Percentiles rank a stretch among this genome's conserved stretches.
These are phyloP conservation scores for Mobula hypostoma DNA, from an alignment of 2,113 vertebrate species.

Conservation along the genomic window DNA sequence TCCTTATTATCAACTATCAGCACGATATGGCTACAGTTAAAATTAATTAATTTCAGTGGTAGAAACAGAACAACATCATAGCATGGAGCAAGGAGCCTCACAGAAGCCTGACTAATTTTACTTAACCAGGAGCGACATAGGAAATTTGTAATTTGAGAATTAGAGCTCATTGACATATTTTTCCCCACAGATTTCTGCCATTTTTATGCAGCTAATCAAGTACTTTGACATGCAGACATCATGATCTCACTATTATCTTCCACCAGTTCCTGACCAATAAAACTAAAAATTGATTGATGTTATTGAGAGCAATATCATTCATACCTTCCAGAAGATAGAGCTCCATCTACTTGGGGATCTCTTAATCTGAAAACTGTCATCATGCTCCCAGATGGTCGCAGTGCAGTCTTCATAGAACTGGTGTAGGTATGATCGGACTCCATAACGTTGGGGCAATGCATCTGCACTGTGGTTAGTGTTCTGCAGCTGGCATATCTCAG, in stretches of 20 bases:
- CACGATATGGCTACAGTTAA: background rate
- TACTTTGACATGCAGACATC: too few species aligned
- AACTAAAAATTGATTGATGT: background rate
- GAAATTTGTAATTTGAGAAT: background rate
- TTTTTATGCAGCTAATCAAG: background rate
- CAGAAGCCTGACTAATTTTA: background rate
- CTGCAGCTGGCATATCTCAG: conserved; percentile 74
- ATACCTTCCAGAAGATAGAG: conserved; percentile 96
- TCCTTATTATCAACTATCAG: background rate
- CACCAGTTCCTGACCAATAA: background rate
- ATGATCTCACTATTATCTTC: background rate
- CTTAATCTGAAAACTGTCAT: conserved; percentile 98
- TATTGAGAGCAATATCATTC: background rate
- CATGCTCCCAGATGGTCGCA: conserved; percentile 94
- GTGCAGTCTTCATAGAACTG: conserved; percentile 98
- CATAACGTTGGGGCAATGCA: conserved; percentile 75
- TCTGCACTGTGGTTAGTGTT: conserved; percentile 56
- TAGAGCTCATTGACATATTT: background rate
- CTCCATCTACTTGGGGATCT: conserved; percentile 92
- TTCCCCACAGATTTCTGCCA: background rate
- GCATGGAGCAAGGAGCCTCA: background rate
- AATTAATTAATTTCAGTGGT: background rate
- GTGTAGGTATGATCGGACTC: conserved; percentile 95
- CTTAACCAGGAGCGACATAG: background rate
- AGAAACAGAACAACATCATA: background rate